Base-by-base conservation (phyloP, 2,113 vertebrate species). In the Gobius niger region DNA sequence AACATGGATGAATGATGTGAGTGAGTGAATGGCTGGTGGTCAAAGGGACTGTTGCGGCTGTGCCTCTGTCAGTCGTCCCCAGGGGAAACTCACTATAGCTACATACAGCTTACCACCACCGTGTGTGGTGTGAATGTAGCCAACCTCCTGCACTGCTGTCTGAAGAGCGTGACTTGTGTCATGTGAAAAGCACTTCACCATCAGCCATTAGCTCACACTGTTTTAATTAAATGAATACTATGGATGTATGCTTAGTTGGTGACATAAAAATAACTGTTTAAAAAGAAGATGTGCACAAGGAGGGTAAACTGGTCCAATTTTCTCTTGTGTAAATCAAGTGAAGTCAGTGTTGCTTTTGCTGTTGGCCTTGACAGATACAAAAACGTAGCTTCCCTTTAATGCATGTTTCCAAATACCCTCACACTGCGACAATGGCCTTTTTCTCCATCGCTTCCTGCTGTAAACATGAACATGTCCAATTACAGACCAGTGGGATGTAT, bases 401-500 rank as follows among this genome's bases (percentile, higher is more conserved):
- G 24, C 63, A 60, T 56, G 13, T 15, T 24, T 42, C 49, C 66
- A 65, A 53, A 47, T 0, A 8, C 12, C 10, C 19, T 10, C 4
- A 59, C 18, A 41, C 59, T 47, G 24, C n/a, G 50, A 63, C 51
- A 52, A 59, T 52, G 14, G 34, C 56, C 54, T 78, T 51, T 13
- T 19, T 40, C 14, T 49, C 10, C 66, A 50, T 66, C 44, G 1
- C 11, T 47, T 15, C 62, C 7, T 47, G 63, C 15, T 56, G n/a
- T 50, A 18, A 63, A 63, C 61, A 19, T 63, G 16, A 63, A 63
- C 16, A 63, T 47, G n/a, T 47, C 42, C 47, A 46, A 65, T 61
- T 62, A 42, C 44, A 70, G 2, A 9, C 9, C 10, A 1, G 14
- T 62, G 13, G 50, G 13, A 66, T 56, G 49, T 67, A 47, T 15